Conservation (phyloP, 2,888 invertebrate genomes). For the Shargacucullia verbasci region DNA sequence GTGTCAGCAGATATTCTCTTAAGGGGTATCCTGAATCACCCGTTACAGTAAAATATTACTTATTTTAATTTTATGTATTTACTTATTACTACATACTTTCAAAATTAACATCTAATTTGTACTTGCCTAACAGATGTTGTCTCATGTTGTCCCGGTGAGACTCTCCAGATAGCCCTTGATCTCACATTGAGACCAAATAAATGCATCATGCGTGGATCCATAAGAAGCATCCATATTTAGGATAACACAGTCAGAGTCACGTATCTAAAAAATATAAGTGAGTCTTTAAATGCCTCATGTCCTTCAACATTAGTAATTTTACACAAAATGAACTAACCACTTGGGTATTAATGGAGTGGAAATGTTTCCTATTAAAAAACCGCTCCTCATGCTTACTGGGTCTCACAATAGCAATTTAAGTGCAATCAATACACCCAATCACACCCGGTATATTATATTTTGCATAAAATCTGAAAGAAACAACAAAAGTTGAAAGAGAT, state of each 20-base stretch:
- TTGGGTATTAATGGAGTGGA: constrained; percentile 30
- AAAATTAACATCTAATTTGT: background rate
- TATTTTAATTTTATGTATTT: too few species aligned
- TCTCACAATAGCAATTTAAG: too few species aligned
- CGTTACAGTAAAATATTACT: too few species aligned
- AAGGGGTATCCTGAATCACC: background rate
- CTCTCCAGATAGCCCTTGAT: constrained; percentile 1
- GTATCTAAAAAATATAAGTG: constrained; percentile 22
- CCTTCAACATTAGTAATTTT: background rate
- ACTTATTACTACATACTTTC: too few species aligned
- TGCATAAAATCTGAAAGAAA: constrained; percentile 9
- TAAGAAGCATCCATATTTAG: too few species aligned
- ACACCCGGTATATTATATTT: too few species aligned
- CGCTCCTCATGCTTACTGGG: too few species aligned
- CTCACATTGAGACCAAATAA: constrained; percentile 6
- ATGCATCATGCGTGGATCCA: constrained; percentile 11
- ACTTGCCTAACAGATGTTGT: constrained; percentile 1
- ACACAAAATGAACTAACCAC: constrained; percentile 13
- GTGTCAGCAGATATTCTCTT: too few species aligned
- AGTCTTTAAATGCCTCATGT: background rate
- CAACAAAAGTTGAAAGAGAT: constrained; percentile 6
- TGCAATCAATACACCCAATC: too few species aligned
- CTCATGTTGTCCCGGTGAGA: constrained; percentile 4
- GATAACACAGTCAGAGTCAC: constrained; percentile 1
- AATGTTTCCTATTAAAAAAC: too few species aligned